Evolutionary conservation across 2,797 vertebrate species (phyloP).

Genomic region (Bufotes viridis): DNA sequence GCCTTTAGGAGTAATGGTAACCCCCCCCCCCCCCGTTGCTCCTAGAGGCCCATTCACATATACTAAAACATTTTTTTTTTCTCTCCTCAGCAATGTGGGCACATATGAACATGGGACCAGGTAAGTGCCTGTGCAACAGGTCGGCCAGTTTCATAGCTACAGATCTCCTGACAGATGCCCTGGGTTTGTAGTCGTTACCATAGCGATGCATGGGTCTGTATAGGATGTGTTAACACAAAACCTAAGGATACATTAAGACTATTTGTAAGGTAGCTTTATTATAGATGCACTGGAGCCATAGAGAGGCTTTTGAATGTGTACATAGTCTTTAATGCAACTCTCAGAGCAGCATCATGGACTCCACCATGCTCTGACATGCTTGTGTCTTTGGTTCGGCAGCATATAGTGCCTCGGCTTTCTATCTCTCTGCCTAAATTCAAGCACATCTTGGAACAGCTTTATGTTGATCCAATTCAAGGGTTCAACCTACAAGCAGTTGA

Average conservation of each 20-base stretch:
- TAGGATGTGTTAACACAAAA: neutral
- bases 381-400: neutral
- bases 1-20: too few species aligned
- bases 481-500: slow-evolving; percentile 18
- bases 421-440: neutral
- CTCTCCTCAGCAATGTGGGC: too few species aligned
- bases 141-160: too few species aligned
- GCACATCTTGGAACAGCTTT: neutral
- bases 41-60: too few species aligned
- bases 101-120: too few species aligned
- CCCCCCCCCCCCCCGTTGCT: too few species aligned
- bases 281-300: neutral
- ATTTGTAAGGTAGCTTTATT: neutral
- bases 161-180: too few species aligned
- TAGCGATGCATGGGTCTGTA: neutral
- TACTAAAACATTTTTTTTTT: too few species aligned
- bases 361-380: neutral
- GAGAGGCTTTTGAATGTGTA: too few species aligned
- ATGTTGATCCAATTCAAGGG: slow-evolving; percentile 18
- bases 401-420: neutral
- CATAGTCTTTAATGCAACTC: neutral
- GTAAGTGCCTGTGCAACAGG: too few species aligned
- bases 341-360: neutral
- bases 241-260: neutral
- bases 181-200: neutral